Evolutionary conservation across 2,888 invertebrate species (phyloP).

Genomic region (Omphaloscelis lunosa): DNA sequence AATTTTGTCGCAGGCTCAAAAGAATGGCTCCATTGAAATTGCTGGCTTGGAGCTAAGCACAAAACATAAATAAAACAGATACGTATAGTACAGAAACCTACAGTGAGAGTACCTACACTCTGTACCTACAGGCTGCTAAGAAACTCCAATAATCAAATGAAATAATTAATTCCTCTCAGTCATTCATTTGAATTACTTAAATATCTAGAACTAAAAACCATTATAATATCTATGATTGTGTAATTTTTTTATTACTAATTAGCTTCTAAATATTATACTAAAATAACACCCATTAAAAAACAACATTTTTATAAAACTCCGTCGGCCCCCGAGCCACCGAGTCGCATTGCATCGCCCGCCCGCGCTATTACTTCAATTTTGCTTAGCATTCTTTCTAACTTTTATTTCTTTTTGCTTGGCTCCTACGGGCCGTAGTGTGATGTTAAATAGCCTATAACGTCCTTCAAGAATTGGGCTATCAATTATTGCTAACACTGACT

Average conservation of each 20-base stretch:
- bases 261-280: too few relatives aligned
- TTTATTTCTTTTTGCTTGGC: too few relatives aligned
- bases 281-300: too few relatives aligned
- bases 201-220: background rate
- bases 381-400: too few relatives aligned
- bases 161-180: background rate
- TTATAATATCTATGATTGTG: background rate
- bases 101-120: background rate
- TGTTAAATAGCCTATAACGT: too few relatives aligned
- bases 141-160: background rate
- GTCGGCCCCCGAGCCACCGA: too few relatives aligned
- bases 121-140: background rate
- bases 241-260: background rate
- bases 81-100: background rate
- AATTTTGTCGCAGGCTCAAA: constrained; percentile 9
- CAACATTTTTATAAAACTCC: too few relatives aligned
- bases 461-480: too few relatives aligned
- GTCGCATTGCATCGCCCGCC: too few relatives aligned
- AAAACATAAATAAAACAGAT: background rate
- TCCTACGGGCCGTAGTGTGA: too few relatives aligned
- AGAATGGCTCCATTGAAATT: constrained; percentile 2
- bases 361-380: too few relatives aligned
- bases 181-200: background rate
- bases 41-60: background rate
- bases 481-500: background rate